phyloP scores from a whole-genome alignment of 1,140 invertebrate genomes.

The Diuraphis noxia region DNA sequence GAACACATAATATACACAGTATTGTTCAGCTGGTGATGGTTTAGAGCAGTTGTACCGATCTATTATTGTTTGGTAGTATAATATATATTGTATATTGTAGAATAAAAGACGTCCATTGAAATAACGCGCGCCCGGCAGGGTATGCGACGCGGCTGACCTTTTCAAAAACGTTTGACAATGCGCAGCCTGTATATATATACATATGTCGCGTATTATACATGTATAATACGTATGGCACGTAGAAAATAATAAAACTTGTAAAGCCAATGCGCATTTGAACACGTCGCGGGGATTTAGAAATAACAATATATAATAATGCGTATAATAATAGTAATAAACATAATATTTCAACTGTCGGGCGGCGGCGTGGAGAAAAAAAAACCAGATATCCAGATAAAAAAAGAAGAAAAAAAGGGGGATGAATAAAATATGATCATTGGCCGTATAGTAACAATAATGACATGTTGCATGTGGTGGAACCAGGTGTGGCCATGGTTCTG shows the following conservation, averaged over 20 bases:
- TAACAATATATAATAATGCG: background rate
- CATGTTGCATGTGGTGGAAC: background rate
- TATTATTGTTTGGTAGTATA: background rate
- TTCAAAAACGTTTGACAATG: background rate
- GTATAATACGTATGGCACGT: background rate
- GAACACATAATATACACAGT: background rate
- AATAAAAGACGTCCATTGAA: background rate
- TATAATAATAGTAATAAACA: background rate
- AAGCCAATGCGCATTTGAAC: background rate
- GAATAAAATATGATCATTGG: background rate
- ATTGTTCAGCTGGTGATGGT: background rate
- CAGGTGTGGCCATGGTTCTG: background rate
- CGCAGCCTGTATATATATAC: background rate
- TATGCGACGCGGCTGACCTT: background rate
- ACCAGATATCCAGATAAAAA: background rate
- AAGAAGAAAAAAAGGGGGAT: background rate
- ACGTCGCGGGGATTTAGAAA: background rate
- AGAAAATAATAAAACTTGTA: background rate
- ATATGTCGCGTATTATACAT: too few relatives aligned
- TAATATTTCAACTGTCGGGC: background rate
- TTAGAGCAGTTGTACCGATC: background rate
- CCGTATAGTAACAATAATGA: background rate
- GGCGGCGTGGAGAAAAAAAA: background rate
- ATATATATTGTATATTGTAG: background rate
- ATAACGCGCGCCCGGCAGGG: background rate